These are phyloP conservation scores for Xylota segnis DNA, from an alignment of 2,888 invertebrate species.

Conservation along the genomic window DNA sequence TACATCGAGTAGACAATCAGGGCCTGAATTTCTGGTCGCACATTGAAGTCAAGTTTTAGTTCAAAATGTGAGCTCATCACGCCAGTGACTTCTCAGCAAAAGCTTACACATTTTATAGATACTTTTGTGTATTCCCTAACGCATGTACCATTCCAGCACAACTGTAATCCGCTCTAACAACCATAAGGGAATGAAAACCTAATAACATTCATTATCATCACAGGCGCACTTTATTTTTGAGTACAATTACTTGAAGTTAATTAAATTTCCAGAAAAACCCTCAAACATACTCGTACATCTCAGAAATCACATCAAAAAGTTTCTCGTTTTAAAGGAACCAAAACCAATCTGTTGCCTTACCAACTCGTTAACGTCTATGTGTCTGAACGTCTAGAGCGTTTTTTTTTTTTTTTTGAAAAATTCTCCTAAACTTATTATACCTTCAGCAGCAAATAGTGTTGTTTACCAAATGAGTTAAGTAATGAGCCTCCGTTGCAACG, in stretches of 20 bases:
- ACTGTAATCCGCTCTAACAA: too few relatives aligned
- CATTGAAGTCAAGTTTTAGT: too few relatives aligned
- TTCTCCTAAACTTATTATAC: constrained; percentile 1
- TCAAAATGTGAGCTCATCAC: too few relatives aligned
- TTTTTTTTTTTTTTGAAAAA: too few relatives aligned
- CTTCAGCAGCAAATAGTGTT: constrained; percentile 8
- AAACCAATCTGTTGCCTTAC: constrained; percentile 6
- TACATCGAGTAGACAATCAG: too few relatives aligned
- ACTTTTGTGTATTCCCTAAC: too few relatives aligned
- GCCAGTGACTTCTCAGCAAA: too few relatives aligned
- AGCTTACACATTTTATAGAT: too few relatives aligned
- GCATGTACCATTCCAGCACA: too few relatives aligned
- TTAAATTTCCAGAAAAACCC: not conserved
- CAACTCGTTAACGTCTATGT: not conserved
- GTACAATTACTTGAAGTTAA: not conserved
- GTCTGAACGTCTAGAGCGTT: not conserved
- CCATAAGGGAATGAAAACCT: too few relatives aligned
- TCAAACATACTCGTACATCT: not conserved
- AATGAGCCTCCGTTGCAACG: constrained; percentile 31
- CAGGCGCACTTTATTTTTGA: not conserved
- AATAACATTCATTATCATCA: too few relatives aligned
- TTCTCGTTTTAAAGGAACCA: not conserved
- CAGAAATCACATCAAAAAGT: not conserved
- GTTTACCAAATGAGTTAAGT: constrained; percentile 25
- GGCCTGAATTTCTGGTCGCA: too few relatives aligned